Evolutionary conservation across 1,140 invertebrate species (phyloP).

Genomic region (Rhagoletis pomonella): DNA sequence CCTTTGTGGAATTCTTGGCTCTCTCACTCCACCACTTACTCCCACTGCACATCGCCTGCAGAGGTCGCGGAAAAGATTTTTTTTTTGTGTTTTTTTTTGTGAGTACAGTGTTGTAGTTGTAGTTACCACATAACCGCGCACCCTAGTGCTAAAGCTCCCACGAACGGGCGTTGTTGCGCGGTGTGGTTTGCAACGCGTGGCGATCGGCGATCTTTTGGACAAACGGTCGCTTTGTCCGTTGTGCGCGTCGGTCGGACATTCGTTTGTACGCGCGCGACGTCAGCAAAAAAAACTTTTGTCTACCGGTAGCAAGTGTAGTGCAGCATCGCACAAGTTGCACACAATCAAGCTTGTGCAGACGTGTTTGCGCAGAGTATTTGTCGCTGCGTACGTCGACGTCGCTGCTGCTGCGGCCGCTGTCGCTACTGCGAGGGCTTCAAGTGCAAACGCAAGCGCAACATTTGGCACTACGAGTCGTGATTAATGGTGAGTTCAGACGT

Average conservation of each 20-base stretch:
- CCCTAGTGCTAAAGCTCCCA: not conserved
- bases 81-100: not conserved
- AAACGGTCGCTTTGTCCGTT: not conserved
- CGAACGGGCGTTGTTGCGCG: not conserved
- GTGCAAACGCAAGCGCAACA: constrained; percentile 62
- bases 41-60: not conserved
- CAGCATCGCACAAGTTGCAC: constrained; percentile 8
- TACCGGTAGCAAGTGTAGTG: constrained; percentile 10
- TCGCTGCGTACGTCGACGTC: not conserved
- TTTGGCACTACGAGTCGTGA: constrained; percentile 71
- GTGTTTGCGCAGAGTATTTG: constrained; percentile 3
- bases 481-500: constrained; percentile 67
- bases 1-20: constrained; percentile 8
- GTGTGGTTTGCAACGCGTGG: not conserved
- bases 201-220: not conserved
- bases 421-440: constrained; percentile 62
- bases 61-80: constrained; percentile 22
- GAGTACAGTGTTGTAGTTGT: constrained; percentile 23
- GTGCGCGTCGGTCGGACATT: not conserved
- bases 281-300: not conserved
- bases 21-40: not conserved
- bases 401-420: not conserved
- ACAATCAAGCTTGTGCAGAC: constrained; percentile 12
- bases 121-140: not conserved
- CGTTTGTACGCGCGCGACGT: not conserved